A percentile compares a stretch with the other conserved stretches of the same genome.
Conservation (phyloP, 2,888 invertebrate species). For the Eupithecia insigniata region DNA sequence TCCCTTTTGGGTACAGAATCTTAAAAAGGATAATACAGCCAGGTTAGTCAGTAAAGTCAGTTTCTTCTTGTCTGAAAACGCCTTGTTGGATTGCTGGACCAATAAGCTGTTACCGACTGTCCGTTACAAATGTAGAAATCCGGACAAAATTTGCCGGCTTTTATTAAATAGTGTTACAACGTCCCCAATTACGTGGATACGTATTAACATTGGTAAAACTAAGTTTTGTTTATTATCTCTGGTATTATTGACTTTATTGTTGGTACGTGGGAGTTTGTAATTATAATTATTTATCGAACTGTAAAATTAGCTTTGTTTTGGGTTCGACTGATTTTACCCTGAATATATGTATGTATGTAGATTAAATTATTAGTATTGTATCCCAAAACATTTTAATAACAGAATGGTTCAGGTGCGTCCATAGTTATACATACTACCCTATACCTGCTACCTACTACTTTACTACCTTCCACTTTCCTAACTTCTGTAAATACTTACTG, state of each 20-base stretch:
- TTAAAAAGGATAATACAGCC: not conserved
- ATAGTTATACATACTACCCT: not conserved
- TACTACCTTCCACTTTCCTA: too few relatives aligned
- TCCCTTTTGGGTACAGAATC: too few relatives aligned
- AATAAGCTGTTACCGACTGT: too few relatives aligned
- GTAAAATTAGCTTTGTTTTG: conserved; percentile 39
- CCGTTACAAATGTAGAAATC: not conserved
- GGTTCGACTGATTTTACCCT: not conserved
- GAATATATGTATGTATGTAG: not conserved
- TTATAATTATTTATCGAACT: conserved; percentile 33
- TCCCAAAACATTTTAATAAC: conserved; percentile 26
- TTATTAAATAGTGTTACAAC: not conserved
- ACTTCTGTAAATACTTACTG: not conserved
- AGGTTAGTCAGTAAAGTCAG: not conserved
- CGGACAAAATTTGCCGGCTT: conserved; percentile 9
- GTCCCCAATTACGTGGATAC: conserved; percentile 43
- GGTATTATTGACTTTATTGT: conserved; percentile 33
- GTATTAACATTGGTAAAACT: conserved; percentile 47
- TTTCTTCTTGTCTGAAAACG: not conserved
- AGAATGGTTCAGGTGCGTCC: not conserved
- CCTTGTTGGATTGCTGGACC: not conserved
- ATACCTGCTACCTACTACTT: not conserved
- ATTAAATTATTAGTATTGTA: not conserved
- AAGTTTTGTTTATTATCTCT: conserved; percentile 40
- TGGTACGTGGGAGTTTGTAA: conserved; percentile 26